These are phyloP conservation scores for Aproaerema taeniolella DNA, from an alignment of 2,888 invertebrate genomes.

Conservation along the genomic window DNA sequence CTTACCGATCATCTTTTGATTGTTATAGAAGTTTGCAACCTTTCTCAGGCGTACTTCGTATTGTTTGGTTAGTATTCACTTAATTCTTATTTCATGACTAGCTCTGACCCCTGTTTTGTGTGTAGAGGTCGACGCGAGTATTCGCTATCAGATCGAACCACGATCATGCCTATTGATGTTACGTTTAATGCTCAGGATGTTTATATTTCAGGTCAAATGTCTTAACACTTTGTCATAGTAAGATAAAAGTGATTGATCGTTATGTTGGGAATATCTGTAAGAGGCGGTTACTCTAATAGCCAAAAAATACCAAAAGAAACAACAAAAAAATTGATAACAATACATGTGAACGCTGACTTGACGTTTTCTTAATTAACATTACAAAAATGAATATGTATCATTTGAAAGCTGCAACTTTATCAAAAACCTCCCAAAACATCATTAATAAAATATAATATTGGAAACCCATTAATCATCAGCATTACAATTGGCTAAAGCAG, in stretches of 20 bases:
- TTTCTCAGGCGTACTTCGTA: slow-evolving; percentile 28
- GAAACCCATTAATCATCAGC: slow-evolving; percentile 43
- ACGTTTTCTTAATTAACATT: too few relatives aligned
- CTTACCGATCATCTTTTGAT: too few relatives aligned
- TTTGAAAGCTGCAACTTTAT: slow-evolving; percentile 5
- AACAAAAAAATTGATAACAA: too few relatives aligned
- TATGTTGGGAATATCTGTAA: too few relatives aligned
- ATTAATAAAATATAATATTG: slow-evolving; percentile 28
- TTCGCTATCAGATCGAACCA: slow-evolving; percentile 40
- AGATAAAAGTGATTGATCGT: neutral
- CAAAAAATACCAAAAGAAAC: too few relatives aligned
- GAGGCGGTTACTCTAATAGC: too few relatives aligned
- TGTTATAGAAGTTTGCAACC: too few relatives aligned
- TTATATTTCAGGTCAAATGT: slow-evolving; percentile 18
- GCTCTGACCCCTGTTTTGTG: slow-evolving; percentile 47
- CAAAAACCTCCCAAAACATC: slow-evolving; percentile 5
- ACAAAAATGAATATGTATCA: neutral
- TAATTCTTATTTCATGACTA: slow-evolving; percentile 58
- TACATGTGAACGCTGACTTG: too few relatives aligned
- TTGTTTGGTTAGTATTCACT: slow-evolving; percentile 49
- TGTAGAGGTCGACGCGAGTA: slow-evolving; percentile 40
- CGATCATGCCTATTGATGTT: slow-evolving; percentile 49
- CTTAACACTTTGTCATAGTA: slow-evolving; percentile 6
- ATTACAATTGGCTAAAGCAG: slow-evolving; percentile 47
- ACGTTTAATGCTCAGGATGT: slow-evolving; percentile 30